Evolutionary conservation across 1,140 invertebrate species (phyloP), one percentile per base, ranked within the genome.

Genomic region (Helicoverpa armigera): DNA sequence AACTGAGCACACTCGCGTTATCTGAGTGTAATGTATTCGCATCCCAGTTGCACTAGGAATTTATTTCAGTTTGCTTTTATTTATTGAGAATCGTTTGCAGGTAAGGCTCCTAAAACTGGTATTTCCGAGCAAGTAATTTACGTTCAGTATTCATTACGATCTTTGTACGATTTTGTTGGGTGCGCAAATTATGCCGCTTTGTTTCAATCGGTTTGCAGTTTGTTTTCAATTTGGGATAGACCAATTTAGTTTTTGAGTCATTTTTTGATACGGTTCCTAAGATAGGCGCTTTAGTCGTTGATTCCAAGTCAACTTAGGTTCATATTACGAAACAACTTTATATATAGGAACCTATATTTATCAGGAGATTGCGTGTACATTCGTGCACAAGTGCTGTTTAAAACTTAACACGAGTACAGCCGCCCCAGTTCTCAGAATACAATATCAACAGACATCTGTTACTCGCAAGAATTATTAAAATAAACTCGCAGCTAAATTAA

Each of bases 1-100:
- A 65, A 65, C 63, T 65, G 63, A 65, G 73, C 43, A 54, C 69
- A 80, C 61, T 29, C 43, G 43, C 69, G 78, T 60, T 80, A 80
- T 80, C 78, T 31, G 23, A 61, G 58, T 2, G 78, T 73, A 80
- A 80, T 80, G 60, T 80, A 80, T 80, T 69, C 75, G 75, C 69
- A 79, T 79, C 60, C 56, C 16, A 56, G 63, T 50, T 80, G 48
- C 58, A 80, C 13, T 35, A 65, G 63, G 63, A 65, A 65, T 65
- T 65, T 65, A 65, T 65, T 65, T 65, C 35, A 58, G 61, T 78
- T 78, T 78, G 18, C 12, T 50, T 50, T 58, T 61, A 65, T 65
- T 75, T 29, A 50, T 65, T 31, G 29, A 53, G 74, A 76, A 76
- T 13, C 23, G 63, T 69, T 67, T 69, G 50, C 10, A 76, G 48